phyloP scores from a whole-genome alignment of 2,113 vertebrate genomes.

The Otolemur garnettii region DNA sequence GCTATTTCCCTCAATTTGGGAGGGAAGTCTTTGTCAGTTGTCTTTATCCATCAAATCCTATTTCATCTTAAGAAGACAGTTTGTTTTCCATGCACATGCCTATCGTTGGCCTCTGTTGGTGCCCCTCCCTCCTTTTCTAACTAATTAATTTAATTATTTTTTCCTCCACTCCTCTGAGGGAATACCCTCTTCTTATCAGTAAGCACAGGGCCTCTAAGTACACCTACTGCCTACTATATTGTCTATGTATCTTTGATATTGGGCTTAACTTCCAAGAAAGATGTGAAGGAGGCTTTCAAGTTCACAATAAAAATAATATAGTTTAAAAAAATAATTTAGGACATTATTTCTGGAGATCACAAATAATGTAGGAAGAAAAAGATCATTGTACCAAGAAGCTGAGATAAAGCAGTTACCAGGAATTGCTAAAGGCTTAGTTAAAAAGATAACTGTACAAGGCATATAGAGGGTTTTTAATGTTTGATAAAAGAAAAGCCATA shows the following conservation, averaged over 20 bases:
- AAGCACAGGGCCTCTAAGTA: neutral
- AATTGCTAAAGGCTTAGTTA: neutral
- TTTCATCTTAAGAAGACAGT: neutral
- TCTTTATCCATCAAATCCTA: neutral
- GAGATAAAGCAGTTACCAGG: neutral
- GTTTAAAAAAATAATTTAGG: neutral
- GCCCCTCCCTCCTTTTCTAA: neutral
- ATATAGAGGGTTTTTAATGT: neutral
- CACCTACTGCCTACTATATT: neutral
- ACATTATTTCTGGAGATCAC: neutral
- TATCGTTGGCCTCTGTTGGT: neutral
- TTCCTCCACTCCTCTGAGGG: no score
- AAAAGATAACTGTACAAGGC: constrained; percentile 2
- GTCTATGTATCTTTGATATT: constrained; percentile 11
- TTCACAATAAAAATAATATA: constrained; percentile 11
- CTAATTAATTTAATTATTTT: no score
- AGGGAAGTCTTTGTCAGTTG: neutral
- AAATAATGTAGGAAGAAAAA: constrained; percentile 33
- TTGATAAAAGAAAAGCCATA: neutral
- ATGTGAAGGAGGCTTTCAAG: neutral
- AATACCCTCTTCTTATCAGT: neutral
- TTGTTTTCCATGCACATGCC: neutral
- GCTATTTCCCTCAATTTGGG: neutral
- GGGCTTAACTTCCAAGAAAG: constrained; percentile 10
- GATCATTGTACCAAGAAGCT: constrained; percentile 2